Base-by-base conservation (phyloP, 2,797 vertebrate species). In the Rhadinocentrus ornatus region DNA sequence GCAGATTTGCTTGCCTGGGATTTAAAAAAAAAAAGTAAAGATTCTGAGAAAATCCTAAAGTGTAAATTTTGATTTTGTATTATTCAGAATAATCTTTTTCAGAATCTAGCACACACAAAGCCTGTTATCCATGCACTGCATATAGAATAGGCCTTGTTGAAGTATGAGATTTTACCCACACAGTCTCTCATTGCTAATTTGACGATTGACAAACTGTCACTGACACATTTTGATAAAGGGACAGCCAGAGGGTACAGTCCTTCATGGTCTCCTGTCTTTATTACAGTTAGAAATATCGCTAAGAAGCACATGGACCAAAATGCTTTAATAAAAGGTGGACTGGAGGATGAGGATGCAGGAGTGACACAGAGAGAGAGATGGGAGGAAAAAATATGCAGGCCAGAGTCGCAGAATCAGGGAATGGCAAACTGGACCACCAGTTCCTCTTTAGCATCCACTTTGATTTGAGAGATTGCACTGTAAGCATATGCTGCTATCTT, bases 381-480 rank as follows among this genome's bases (percentile, higher is more conserved):
- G 78, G 81, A 89, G 77, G 39, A 82, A 66, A n/a, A 53, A 53
- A 76, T 72, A 73, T 73, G 72, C 26, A 52, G 84, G 73, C 54
- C 76, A 68, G 65, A 63, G 68, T 63, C 0, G 27, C 10, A 70
- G 62, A 80, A 82, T 97, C 96, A 99, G 1, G 97, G 97, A 89
- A 99, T 98, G 81, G 96, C 97, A 92, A 99, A 99, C 93, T 99
- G 97, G 88, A 98, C 97, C 83, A 98, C 97, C 81, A 99, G 93
- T 73, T 99, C 97, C 90, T 99, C 97, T 94, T 98, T 99, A 67
- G 96, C 96, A 16, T 98, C 97, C 84, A 98, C 97, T 77, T 96
- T 96, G 90, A 99, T 98, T 93, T 99, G 97, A 80, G 97, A 98
- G 89, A 98, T 97, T 80, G 97, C 97, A 89, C 97, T 99, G 93